Conservation (phyloP, 2,888 invertebrate genomes). For the Seira musarum region DNA sequence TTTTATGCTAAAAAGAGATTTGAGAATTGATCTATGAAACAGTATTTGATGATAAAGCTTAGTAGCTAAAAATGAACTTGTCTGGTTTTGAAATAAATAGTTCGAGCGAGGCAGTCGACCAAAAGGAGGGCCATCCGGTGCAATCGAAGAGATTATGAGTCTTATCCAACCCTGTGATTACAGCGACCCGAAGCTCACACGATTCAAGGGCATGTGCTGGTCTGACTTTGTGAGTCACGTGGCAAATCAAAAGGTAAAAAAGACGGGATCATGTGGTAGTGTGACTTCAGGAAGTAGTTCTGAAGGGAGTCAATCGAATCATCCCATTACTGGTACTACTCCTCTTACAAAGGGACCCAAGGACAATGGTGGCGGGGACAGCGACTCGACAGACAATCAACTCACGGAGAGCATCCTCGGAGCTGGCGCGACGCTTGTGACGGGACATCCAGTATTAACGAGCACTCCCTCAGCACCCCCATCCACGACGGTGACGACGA, state of each 20-base stretch:
- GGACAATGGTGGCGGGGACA: slow-evolving; percentile 27
- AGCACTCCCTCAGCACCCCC: slow-evolving; percentile 35
- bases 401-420: slow-evolving; percentile 17
- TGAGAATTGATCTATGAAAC: too few relatives aligned
- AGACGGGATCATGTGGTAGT: slow-evolving; percentile 52
- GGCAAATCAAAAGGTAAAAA: slow-evolving; percentile 69
- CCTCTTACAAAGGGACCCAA: slow-evolving; percentile 47
- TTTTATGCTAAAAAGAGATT: too few relatives aligned
- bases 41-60: too few relatives aligned
- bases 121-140: slow-evolving; percentile 74
- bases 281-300: slow-evolving; percentile 62
- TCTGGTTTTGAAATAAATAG: too few relatives aligned
- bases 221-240: slow-evolving; percentile 73
- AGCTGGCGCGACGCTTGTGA: slow-evolving; percentile 24
- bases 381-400: slow-evolving; percentile 25
- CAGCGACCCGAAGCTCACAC: slow-evolving; percentile 74
- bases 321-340: slow-evolving; percentile 45
- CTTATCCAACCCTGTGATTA: slow-evolving; percentile 75
- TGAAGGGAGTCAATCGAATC: slow-evolving; percentile 59
- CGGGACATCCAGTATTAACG: slow-evolving; percentile 25
- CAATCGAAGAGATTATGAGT: slow-evolving; percentile 74
- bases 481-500: slow-evolving; percentile 28
- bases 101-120: slow-evolving; percentile 75
- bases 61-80: too few relatives aligned
- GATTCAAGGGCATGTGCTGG: slow-evolving; percentile 74